Percentiles rank a stretch among this genome's conserved stretches.
Evolutionary conservation across 2,888 invertebrate species (phyloP).

Genomic region (Smittia aterrima): DNA sequence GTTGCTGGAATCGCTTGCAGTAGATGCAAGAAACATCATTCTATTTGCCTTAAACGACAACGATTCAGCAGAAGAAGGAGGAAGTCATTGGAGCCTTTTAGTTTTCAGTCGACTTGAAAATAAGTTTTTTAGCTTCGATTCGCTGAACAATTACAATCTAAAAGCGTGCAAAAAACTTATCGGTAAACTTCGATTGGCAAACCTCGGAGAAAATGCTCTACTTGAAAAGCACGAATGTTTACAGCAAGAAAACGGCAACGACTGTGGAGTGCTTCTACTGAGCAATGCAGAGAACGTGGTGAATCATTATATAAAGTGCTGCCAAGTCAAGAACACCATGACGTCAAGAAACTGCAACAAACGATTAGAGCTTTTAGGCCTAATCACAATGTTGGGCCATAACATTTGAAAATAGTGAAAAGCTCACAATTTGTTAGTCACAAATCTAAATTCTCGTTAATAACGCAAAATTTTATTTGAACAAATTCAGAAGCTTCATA

Average conservation of each 20-base stretch:
- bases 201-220: constrained; percentile 51
- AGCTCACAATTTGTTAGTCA: no score
- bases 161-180: no score
- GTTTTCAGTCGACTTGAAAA: constrained; percentile 72
- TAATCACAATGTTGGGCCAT: no score
- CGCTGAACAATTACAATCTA: constrained; percentile 68
- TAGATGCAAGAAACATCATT: constrained; percentile 62
- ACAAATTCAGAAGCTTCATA: no score
- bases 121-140: constrained; percentile 79
- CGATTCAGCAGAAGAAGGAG: constrained; percentile 71
- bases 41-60: constrained; percentile 90
- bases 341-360: no score
- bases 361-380: no score
- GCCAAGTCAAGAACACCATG: no score
- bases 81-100: constrained; percentile 88
- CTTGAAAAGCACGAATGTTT: constrained; percentile 61
- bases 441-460: no score
- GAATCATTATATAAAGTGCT: no score
- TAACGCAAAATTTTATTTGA: no score
- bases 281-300: constrained; percentile 70
- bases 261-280: constrained; percentile 88
- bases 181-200: constrained; percentile 52
- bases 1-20: neutral
- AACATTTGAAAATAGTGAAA: no score
- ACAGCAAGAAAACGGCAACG: constrained; percentile 83